Evolutionary conservation across 1,140 invertebrate genomes (phyloP).

Genomic region (Grapholita molesta): DNA sequence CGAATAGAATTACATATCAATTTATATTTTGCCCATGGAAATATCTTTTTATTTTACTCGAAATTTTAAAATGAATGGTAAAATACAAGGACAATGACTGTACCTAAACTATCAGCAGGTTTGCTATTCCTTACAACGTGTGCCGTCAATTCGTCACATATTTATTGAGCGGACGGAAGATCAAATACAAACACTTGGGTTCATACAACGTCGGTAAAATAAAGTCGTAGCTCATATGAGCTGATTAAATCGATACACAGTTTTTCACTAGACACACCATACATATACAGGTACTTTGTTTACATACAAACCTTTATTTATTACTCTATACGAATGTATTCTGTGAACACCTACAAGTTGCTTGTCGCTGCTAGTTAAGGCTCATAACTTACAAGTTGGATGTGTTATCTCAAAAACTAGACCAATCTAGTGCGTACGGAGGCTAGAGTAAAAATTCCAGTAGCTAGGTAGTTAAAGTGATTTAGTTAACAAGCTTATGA

Average conservation of each 20-base stretch:
- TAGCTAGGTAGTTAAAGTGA: background rate
- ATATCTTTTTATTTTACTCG: background rate
- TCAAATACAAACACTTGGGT: no score
- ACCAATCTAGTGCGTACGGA: background rate
- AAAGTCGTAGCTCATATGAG: no score
- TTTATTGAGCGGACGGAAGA: background rate
- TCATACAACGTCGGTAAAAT: no score
- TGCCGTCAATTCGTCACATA: no score
- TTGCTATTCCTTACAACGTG: no score
- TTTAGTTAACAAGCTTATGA: background rate
- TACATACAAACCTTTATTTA: no score
- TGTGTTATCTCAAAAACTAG: constrained; percentile 4
- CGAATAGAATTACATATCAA: constrained; percentile 23
- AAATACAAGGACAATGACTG: background rate
- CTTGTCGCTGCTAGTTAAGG: background rate
- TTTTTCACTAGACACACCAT: no score
- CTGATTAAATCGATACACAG: no score
- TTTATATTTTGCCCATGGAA: constrained; percentile 1
- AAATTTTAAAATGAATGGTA: background rate
- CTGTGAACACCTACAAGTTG: background rate
- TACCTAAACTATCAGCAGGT: no score
- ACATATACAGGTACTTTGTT: no score
- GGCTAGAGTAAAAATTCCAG: background rate
- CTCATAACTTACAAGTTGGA: background rate
- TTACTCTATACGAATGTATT: background rate